These are phyloP conservation scores for Odontothrips loti DNA, from an alignment of 2,888 invertebrate genomes.

Conservation along the genomic window DNA sequence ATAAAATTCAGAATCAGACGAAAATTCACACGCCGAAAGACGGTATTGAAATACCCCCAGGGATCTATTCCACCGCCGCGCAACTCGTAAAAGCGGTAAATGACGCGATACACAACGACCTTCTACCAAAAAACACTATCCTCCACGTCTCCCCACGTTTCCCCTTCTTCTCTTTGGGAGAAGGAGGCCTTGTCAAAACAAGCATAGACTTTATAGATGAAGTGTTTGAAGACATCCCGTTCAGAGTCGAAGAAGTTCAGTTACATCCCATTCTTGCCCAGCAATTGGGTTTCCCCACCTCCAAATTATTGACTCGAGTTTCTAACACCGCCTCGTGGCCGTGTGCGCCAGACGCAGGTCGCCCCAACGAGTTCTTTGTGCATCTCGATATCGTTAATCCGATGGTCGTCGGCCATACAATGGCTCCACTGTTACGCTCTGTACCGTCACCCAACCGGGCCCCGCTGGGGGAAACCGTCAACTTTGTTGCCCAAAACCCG, in stretches of 20 bases:
- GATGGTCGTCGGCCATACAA: not conserved
- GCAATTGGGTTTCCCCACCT: not conserved
- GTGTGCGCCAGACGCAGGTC: not conserved
- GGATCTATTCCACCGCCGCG: not conserved
- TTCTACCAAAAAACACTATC: not conserved
- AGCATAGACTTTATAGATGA: not conserved
- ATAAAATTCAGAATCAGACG: not conserved
- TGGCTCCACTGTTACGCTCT: not conserved
- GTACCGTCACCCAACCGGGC: not conserved
- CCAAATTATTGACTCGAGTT: not conserved
- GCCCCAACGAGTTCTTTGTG: not conserved
- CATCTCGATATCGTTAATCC: not conserved
- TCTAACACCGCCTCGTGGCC: too few relatives aligned
- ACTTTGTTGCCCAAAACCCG: not conserved
- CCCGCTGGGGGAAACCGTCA: not conserved
- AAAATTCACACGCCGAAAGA: not conserved
- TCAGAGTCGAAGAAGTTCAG: too few relatives aligned
- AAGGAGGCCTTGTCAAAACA: not conserved
- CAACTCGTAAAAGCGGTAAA: not conserved
- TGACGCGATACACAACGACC: not conserved
- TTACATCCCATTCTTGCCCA: not conserved
- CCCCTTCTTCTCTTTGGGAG: not conserved
- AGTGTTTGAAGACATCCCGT: not conserved
- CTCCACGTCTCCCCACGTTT: too few relatives aligned
- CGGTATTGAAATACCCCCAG: not conserved